These are phyloP conservation scores for Zoanthus sociatus DNA, from an alignment of 92 coral and sea anemone genomes.

Conservation along the genomic window DNA sequence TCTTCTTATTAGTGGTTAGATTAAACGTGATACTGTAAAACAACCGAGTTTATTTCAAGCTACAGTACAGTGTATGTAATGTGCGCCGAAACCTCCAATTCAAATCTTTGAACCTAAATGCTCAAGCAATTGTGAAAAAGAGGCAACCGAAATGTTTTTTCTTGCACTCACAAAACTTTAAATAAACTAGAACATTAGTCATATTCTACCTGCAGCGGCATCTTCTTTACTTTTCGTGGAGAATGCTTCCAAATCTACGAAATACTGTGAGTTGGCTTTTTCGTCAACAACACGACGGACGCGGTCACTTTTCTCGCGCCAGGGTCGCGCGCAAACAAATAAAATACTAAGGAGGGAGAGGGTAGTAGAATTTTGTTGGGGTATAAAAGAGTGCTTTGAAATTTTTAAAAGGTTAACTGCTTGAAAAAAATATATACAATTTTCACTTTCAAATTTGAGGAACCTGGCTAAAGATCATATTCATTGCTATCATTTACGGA, in stretches of 20 bases:
- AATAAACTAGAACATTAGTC: neutral
- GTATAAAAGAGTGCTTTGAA: neutral
- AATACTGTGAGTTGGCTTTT: neutral
- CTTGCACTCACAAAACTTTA: neutral
- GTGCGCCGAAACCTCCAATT: too few species aligned
- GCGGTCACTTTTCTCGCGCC: conserved; percentile 31
- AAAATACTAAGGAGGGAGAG: conserved; percentile 12
- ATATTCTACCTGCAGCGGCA: conserved; percentile 33
- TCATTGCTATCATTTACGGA: neutral
- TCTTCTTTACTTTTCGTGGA: neutral
- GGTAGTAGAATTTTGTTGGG: neutral
- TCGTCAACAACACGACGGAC: conserved; percentile 34
- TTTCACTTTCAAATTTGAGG: neutral
- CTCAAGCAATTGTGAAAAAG: neutral
- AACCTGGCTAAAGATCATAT: neutral
- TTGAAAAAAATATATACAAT: neutral
- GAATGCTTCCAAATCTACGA: neutral
- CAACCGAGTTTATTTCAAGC: too few species aligned
- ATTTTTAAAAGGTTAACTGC: neutral
- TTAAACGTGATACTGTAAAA: too few species aligned
- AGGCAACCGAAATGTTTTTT: neutral
- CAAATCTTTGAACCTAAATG: neutral
- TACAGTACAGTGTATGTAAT: too few species aligned
- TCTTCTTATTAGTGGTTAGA: too few species aligned
- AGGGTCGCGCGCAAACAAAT: conserved; percentile 36